A percentile compares a stretch with the other conserved stretches of the same genome.
These are phyloP conservation scores for Spisula subtruncata DNA, from an alignment of 2,888 invertebrate genomes.

Conservation along the genomic window DNA sequence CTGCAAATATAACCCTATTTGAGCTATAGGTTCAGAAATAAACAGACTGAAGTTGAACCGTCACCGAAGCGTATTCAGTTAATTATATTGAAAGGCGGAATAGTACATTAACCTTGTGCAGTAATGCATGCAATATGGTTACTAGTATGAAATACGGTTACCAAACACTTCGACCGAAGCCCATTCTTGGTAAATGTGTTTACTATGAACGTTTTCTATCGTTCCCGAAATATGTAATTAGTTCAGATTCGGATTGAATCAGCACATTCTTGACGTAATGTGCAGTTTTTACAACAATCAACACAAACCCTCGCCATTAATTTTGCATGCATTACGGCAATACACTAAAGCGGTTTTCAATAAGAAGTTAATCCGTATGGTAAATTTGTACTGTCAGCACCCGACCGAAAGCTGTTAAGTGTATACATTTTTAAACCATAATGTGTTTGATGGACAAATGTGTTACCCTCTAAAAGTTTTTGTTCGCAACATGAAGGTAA, in stretches of 20 bases:
- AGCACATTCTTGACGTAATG: background rate
- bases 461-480: background rate
- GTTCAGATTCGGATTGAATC: background rate
- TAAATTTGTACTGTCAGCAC: background rate
- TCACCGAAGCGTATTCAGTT: no score
- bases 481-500: no score
- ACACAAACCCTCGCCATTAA: background rate
- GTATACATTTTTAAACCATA: background rate
- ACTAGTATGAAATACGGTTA: no score
- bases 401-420: background rate
- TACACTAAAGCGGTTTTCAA: background rate
- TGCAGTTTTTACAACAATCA: background rate
- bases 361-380: background rate
- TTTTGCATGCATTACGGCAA: constrained; percentile 17
- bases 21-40: no score
- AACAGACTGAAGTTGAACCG: no score
- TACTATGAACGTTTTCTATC: background rate
- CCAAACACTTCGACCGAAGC: no score
- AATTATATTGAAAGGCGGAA: no score
- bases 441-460: background rate
- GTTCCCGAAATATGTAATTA: background rate
- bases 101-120: no score
- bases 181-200: no score
- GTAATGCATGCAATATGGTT: no score
- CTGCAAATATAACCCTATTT: no score